phyloP scores from a whole-genome alignment of 2,113 vertebrate species.

The Salvator merianae region DNA sequence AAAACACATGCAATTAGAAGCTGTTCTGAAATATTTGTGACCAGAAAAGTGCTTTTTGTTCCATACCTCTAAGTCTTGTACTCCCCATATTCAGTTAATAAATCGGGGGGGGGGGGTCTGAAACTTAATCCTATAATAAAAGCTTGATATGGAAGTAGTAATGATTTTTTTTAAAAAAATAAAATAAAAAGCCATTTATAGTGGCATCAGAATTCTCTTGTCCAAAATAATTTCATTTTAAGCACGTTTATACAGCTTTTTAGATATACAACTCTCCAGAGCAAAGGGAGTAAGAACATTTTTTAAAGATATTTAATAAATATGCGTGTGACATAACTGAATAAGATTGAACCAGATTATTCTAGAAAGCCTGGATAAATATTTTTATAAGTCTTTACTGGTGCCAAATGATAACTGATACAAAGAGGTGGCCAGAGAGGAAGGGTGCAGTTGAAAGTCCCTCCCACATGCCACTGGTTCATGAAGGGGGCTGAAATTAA shows the following conservation, averaged over 20 bases:
- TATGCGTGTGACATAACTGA: neutral
- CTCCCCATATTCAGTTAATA: neutral
- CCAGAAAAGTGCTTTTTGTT: too few relatives aligned
- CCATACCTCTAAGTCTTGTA: neutral
- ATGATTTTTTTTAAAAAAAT: neutral
- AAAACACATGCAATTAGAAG: neutral
- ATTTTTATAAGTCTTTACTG: too few relatives aligned
- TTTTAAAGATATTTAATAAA: neutral
- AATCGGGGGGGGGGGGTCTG: neutral
- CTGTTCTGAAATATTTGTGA: neutral
- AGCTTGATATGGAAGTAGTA: neutral
- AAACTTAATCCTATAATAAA: neutral
- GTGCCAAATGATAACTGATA: too few relatives aligned
- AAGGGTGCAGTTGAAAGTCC: too few relatives aligned
- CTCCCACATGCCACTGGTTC: too few relatives aligned
- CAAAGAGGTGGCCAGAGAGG: too few relatives aligned
- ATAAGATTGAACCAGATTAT: neutral
- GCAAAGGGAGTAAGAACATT: neutral
- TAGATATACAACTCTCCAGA: neutral
- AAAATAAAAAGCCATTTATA: too few relatives aligned
- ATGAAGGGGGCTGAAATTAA: too few relatives aligned
- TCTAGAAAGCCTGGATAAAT: neutral
- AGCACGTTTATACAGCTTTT: neutral
- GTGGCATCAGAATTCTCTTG: too few relatives aligned
- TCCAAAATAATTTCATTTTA: neutral